Evolutionary conservation across 2,113 vertebrate genomes (phyloP), one percentile per base, ranked within the genome.

Genomic region (Pachypanchax playfairii): DNA sequence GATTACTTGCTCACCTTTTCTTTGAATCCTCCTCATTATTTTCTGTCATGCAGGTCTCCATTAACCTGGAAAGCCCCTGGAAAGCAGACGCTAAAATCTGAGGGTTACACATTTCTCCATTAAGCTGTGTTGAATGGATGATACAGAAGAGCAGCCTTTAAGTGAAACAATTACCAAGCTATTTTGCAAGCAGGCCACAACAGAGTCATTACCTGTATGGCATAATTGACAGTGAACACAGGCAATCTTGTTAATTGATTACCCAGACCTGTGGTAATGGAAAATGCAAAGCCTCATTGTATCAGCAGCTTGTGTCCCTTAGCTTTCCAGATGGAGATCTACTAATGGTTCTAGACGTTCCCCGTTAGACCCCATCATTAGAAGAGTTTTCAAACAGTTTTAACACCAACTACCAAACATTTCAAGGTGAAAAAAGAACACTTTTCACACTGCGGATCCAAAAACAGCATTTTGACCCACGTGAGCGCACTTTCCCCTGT

Each of bases 241-340:
- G 58, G 70, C 79, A 58, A 73, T 80, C 69, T 67, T 75, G 72
- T 73, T 84, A 83, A 86, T 84, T 89, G 85, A 89, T 87, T 82
- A 73, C 64, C 50, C n/a, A 35, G 75, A 59, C 52, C 55, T 36
- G 17, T 28, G 42, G 63, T 85, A 85, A 86, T 86, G 80, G 75
- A 63, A 79, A 85, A 84, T 74, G 72, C 65, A 75, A 74, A 82
- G 72, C 24, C 39, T 82, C 51, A 59, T 75, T 75, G 73, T 71
- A 51, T 66, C 72, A 65, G 57, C 53, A 72, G 62, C 52, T 35
- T 15, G 44, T 64, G 82, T 53, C 75, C 71, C 5, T 49, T 69
- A 47, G 53, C 56, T 70, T 73, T 59, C 26, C 56, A 70, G 29
- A 54, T 25, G 41, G 28, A 48, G 49, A 57, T 18, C 41, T 43